phyloP scores from a whole-genome alignment of 2,888 invertebrate species.

The Archips xylosteana region DNA sequence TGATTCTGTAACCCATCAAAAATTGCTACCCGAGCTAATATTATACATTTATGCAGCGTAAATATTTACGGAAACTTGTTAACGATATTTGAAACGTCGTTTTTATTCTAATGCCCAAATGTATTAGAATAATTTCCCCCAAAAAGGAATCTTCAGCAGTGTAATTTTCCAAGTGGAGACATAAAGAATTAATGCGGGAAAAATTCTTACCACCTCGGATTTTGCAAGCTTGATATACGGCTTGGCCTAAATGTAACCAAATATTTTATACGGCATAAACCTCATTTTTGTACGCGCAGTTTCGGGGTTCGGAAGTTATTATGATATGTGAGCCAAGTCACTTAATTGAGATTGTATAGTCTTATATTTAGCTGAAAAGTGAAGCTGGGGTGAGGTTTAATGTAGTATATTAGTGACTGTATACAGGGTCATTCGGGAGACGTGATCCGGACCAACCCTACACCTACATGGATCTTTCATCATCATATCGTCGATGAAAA shows the following conservation, averaged over 20 bases:
- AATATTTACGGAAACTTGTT: constrained; percentile 16
- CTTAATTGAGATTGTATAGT: neutral
- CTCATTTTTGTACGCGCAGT: constrained; percentile 28
- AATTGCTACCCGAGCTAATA: neutral
- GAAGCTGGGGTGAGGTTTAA: too few relatives aligned
- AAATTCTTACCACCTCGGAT: constrained; percentile 29
- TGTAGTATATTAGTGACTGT: too few relatives aligned
- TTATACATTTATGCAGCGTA: constrained; percentile 12
- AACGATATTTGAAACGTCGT: constrained; percentile 8
- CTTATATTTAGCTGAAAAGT: neutral
- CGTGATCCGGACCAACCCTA: too few relatives aligned
- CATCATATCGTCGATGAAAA: too few relatives aligned
- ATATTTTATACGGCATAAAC: constrained; percentile 40
- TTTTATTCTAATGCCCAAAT: neutral
- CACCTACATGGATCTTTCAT: too few relatives aligned
- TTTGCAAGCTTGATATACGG: constrained; percentile 39
- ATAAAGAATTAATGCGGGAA: constrained; percentile 33
- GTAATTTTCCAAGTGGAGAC: constrained; percentile 29
- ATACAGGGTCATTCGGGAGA: too few relatives aligned
- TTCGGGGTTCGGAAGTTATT: constrained; percentile 13
- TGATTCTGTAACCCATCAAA: neutral
- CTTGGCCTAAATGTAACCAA: constrained; percentile 39
- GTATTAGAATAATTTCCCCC: constrained; percentile 3
- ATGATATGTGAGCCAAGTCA: constrained; percentile 23
- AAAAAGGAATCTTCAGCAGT: neutral